phyloP scores from a whole-genome alignment of 1,140 invertebrate genomes.

The Holotrichia oblita region DNA sequence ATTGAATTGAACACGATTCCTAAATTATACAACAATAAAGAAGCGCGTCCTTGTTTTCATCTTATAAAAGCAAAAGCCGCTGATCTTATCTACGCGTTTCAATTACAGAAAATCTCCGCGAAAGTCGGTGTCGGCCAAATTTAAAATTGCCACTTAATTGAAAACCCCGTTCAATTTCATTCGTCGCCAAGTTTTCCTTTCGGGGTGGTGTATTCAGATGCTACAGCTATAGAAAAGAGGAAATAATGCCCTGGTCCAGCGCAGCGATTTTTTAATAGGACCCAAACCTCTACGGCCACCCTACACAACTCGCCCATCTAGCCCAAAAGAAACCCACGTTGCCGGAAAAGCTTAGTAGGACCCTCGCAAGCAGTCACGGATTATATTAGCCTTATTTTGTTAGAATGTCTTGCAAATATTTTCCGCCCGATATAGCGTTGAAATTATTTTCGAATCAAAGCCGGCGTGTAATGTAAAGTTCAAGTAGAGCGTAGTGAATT shows the following conservation, averaged over 20 bases:
- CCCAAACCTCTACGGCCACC: not conserved
- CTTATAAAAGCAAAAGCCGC: not conserved
- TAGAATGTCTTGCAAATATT: slow-evolving; percentile 27
- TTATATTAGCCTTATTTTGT: slow-evolving; percentile 32
- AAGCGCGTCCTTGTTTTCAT: not conserved
- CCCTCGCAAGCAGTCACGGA: not conserved
- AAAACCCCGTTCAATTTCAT: slow-evolving; percentile 28
- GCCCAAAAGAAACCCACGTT: not conserved
- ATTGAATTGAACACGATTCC: too few relatives aligned
- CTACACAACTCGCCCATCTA: not conserved
- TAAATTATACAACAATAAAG: too few relatives aligned
- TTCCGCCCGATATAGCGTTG: slow-evolving; percentile 15
- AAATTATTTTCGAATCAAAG: not conserved
- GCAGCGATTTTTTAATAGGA: slow-evolving; percentile 35
- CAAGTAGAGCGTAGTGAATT: too few relatives aligned
- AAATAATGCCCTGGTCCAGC: slow-evolving; percentile 26
- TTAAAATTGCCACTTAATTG: slow-evolving; percentile 41
- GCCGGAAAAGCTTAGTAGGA: not conserved
- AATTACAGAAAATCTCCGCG: slow-evolving; percentile 37
- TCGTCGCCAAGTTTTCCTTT: not conserved
- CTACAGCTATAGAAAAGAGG: not conserved
- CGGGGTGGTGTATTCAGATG: not conserved
- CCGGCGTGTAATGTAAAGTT: too few relatives aligned
- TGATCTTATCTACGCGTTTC: not conserved
- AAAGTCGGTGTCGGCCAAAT: slow-evolving; percentile 26